Percentiles rank a stretch among this genome's conserved stretches.
These are phyloP conservation scores for Caenorhabditis wallacei DNA, from an alignment of 2,888 invertebrate species.

Conservation along the genomic window DNA sequence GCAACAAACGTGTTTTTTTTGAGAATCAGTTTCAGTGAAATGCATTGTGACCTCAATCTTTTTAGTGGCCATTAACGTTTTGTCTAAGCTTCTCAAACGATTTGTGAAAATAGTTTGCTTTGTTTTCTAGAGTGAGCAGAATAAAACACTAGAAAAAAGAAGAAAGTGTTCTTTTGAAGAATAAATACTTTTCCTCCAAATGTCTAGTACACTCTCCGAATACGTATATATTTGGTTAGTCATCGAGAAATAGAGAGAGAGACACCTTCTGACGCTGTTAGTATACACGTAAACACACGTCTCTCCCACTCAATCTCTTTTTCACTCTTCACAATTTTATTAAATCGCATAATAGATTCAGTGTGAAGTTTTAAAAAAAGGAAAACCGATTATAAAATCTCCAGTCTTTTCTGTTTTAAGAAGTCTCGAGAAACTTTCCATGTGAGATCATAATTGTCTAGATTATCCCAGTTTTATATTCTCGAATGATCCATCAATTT, in stretches of 20 bases:
- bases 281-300: slow-evolving; percentile 36
- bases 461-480: no score
- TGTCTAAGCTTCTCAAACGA: not conserved
- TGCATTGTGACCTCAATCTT: not conserved
- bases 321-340: slow-evolving; percentile 19
- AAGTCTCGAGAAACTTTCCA: no score
- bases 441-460: no score
- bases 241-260: slow-evolving; percentile 8
- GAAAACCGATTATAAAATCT: slow-evolving; percentile 11
- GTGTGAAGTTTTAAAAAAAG: not conserved
- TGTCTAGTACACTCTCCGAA: not conserved
- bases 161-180: slow-evolving; percentile 29
- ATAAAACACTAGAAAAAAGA: not conserved
- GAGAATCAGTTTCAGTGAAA: not conserved
- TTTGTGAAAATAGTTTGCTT: not conserved
- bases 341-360: slow-evolving; percentile 37
- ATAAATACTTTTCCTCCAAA: not conserved
- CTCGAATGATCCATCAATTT: not conserved
- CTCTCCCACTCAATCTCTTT: not conserved
- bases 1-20: slow-evolving; percentile 3
- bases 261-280: slow-evolving; percentile 45
- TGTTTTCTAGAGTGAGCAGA: not conserved
- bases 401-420: not conserved
- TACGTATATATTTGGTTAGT: slow-evolving; percentile 50
- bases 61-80: no score